Evolutionary conservation across 2,888 invertebrate genomes (phyloP), one percentile per base, ranked within the genome.

Genomic region (Cerastis leucographa): DNA sequence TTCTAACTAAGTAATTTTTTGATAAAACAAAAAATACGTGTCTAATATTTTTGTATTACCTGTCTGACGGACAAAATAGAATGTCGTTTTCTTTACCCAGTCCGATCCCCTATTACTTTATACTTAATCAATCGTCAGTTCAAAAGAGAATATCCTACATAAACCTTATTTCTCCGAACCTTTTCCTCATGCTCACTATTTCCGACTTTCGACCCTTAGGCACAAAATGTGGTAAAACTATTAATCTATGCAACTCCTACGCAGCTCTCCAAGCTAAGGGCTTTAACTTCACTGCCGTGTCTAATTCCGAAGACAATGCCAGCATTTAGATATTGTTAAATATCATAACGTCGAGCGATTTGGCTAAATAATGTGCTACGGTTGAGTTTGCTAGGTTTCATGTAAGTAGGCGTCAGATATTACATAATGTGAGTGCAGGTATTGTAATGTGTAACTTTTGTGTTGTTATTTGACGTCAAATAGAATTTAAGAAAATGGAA

Each of bases 301-400:
- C 95, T 94, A 95, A 95, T 94, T 85, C 88, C 86, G 89, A 94
- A 95, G 93, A 94, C 95, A 95, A 95, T 95, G 94, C 93, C 91
- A 94, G 94, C 93, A 91, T 93, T 95, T 94, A 94, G 93, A 93
- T 94, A 94, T 95, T 94, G 94, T 94, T 95, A 95, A 95, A 95
- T 95, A 94, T 92, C 92, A 93, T 94, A 94, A 95, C 94, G 88
- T 90, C 84, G 89, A 86, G 93, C 93, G 91, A 93, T 95, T 93
- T 89, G 82, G 90, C 91, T 93, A 92, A 93, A 93, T 94, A 94
- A 94, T 92, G 90, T 90, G 87, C 87, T 81, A 92, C 89, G 93
- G 86, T 92, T 88, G 84, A 87, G 76, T 86, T 80, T 76, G 85
- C 78, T 49, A 1, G 86, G 84, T 42, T 67, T 75, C 54, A 44